Evolutionary conservation across 2,888 invertebrate genomes (phyloP).

Genomic region (Philonicus albiceps): DNA sequence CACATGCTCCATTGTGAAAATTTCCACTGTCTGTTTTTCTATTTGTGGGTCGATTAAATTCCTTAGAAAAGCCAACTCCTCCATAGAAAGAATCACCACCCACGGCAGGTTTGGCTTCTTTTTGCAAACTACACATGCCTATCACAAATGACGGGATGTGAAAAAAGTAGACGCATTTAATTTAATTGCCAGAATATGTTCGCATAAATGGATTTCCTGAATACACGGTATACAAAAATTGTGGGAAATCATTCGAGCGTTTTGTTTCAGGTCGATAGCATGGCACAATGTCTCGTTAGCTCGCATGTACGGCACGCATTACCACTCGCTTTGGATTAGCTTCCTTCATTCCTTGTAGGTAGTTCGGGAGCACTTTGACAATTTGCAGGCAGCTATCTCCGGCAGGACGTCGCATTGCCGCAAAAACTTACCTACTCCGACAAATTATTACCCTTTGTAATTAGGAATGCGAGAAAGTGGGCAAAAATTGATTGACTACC

Average conservation of each 20-base stretch:
- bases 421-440: background rate
- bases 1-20: background rate
- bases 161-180: constrained; percentile 46
- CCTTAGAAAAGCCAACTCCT: constrained; percentile 16
- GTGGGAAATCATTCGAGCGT: constrained; percentile 10
- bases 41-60: constrained; percentile 42
- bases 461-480: background rate
- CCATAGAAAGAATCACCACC: background rate
- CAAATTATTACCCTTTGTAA: background rate
- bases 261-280: background rate
- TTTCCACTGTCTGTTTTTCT: constrained; percentile 28
- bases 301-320: constrained; percentile 14
- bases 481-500: background rate
- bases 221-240: constrained; percentile 34
- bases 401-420: background rate
- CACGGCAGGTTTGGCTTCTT: background rate
- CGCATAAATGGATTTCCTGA: constrained; percentile 41
- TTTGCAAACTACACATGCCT: background rate
- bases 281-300: constrained; percentile 45
- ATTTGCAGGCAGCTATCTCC: background rate
- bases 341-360: constrained; percentile 1
- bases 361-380: background rate
- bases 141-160: background rate
- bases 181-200: constrained; percentile 49
- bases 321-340: constrained; percentile 42